Evolutionary conservation across 2,797 vertebrate species (phyloP).

Genomic region (Schizopygopsis malacanthus): DNA sequence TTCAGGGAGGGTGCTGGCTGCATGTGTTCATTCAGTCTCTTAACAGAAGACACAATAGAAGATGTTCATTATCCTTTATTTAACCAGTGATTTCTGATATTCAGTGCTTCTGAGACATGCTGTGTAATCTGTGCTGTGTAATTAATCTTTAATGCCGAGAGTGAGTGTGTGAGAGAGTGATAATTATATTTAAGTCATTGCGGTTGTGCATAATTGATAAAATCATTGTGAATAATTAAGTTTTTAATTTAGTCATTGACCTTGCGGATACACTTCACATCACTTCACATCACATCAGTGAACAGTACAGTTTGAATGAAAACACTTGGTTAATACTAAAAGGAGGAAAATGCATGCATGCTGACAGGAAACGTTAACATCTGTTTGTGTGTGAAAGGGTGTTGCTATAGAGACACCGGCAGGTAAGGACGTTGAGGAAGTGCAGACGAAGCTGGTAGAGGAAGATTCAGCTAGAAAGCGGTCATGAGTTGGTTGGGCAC

Average conservation of each 20-base stretch:
- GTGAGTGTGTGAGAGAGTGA: background rate
- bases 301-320: background rate
- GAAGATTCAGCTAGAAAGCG: constrained; percentile 63
- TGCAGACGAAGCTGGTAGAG: constrained; percentile 64
- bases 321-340: constrained; percentile 54
- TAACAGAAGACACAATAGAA: constrained; percentile 7
- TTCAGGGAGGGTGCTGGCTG: constrained; percentile 18
- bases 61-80: background rate
- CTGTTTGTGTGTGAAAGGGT: constrained; percentile 54
- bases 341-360: constrained; percentile 12
- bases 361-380: constrained; percentile 72
- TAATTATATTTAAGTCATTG: background rate
- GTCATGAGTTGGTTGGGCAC: constrained; percentile 59
- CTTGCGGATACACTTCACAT: background rate
- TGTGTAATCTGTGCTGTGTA: background rate
- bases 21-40: constrained; percentile 2
- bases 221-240: background rate
- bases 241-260: background rate
- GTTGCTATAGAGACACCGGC: constrained; percentile 75
- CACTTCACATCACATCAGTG: too few relatives aligned
- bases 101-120: background rate
- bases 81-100: background rate
- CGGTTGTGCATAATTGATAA: background rate
- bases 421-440: constrained; percentile 71
- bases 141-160: background rate